These are phyloP conservation scores for Petrocephalus microphthalmus DNA, from an alignment of 2,113 vertebrate genomes.

Conservation along the genomic window DNA sequence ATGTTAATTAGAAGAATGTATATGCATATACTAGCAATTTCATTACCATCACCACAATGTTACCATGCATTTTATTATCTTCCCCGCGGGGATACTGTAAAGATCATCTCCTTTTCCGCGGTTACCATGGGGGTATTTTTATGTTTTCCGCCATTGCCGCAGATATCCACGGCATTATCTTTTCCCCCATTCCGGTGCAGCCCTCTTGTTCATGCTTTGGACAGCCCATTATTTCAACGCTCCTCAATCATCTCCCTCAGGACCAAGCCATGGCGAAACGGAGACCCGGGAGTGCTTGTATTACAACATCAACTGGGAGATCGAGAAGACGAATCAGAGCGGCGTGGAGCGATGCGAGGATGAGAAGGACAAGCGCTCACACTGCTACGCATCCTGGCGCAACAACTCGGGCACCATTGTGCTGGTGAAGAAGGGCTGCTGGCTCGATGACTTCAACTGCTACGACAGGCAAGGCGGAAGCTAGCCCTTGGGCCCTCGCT, in stretches of 20 bases:
- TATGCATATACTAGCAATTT: too few relatives aligned
- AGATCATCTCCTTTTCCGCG: too few relatives aligned
- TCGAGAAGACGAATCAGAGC: slow-evolving; percentile 88
- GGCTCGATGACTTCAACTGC: slow-evolving; percentile 96
- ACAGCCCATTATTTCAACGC: neutral
- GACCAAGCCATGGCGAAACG: slow-evolving; percentile 66
- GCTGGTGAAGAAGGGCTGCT: slow-evolving; percentile 93
- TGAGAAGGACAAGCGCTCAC: slow-evolving; percentile 84
- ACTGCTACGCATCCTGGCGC: slow-evolving; percentile 95
- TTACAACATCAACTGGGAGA: slow-evolving; percentile 89
- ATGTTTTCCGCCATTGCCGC: neutral
- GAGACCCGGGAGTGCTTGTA: slow-evolving; percentile 79
- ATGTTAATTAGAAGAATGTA: too few relatives aligned
- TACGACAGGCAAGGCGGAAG: slow-evolving; percentile 74
- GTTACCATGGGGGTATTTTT: too few relatives aligned
- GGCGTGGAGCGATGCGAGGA: slow-evolving; percentile 85
- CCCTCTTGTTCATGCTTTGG: neutral
- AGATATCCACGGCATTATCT: neutral
- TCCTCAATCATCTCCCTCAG: slow-evolving; percentile 43
- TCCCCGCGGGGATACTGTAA: too few relatives aligned
- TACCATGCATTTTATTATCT: too few relatives aligned
- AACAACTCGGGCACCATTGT: slow-evolving; percentile 83
- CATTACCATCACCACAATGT: too few relatives aligned
- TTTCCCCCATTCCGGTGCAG: neutral
- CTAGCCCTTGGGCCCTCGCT: neutral